These are phyloP conservation scores for Mastomys coucha DNA, from an alignment of 2,113 vertebrate species.

Conservation along the genomic window DNA sequence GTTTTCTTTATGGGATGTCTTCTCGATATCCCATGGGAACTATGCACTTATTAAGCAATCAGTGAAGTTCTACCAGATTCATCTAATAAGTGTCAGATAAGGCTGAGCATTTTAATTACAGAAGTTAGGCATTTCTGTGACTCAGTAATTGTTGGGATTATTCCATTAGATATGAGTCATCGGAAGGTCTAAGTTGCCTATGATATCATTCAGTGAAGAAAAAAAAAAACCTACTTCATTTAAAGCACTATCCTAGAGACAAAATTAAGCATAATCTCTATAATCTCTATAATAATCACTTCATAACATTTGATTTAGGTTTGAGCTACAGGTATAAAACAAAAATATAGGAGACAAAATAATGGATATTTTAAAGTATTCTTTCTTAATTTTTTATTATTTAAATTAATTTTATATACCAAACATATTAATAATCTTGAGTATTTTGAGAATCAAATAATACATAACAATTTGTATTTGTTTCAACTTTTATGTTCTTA, in stretches of 20 bases:
- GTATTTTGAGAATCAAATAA: no score
- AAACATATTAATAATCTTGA: no score
- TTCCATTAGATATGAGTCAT: slow-evolving; percentile 32
- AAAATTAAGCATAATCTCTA: not conserved
- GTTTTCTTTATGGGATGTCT: slow-evolving; percentile 33
- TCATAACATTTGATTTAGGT: not conserved
- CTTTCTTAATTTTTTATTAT: no score
- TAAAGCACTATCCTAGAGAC: not conserved
- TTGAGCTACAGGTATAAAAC: not conserved
- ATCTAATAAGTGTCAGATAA: not conserved
- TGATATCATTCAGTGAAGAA: not conserved
- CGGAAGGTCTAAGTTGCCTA: not conserved
- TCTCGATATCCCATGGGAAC: not conserved
- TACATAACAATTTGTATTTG: no score
- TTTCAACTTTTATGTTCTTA: no score
- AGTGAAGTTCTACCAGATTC: not conserved
- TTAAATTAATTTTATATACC: no score
- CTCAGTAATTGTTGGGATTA: not conserved
- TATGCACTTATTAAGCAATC: not conserved
- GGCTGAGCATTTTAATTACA: not conserved
- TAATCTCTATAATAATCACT: not conserved
- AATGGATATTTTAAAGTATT: not conserved
- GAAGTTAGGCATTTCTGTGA: not conserved
- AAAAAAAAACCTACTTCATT: not conserved
- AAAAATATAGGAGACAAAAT: not conserved